Evolutionary conservation across 2,113 vertebrate species (phyloP), one percentile per base, ranked within the genome.

Genomic region (Gallinago media): DNA sequence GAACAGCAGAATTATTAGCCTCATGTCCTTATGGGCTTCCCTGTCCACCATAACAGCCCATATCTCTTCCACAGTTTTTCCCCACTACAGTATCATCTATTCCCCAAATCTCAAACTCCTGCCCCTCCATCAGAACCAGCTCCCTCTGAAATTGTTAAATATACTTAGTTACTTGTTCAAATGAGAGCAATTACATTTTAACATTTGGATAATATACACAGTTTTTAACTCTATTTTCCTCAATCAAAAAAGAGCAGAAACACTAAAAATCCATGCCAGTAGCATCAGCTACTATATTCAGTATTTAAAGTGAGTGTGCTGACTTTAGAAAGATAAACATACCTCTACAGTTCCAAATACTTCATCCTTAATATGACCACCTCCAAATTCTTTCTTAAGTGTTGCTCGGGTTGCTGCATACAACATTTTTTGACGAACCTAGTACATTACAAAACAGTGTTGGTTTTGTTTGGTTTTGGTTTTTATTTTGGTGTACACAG

Each of bases 341-440:
- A 99, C 99, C 99, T 99, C 99, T 73, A 97, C 85, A 13, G 99
- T 99, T 72, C 98, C 99, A 93, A 99, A 99, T 20, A 99, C 95
- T 98, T 99, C 99, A 89, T 99, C 99, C 96, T 99, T 99, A 95
- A 99, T 99, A 97, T 99, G 99, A 25, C 99, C 99, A 27, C 99
- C 99, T 96, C 99, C 99, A 96, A 99, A 99, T 95, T 99, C 99
- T 92, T 99, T 99, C 97, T 99, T 99, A 93, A 99, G 95, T 11
- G 99, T 99, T 89, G 99, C 99, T 97, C 99, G 98, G 66, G 99
- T 99, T 96, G 99, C 99, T 92, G 99, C 99, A 93, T 99, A 99
- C 62, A 99, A 96, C 99, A 99, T 99, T 98, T 99, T 99, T 34
- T 99, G 98, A 89, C 99, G 98, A 97, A 99, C 99, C 99, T 99